These are phyloP conservation scores for Macrotrachela quadricornifera DNA, from an alignment of 1,140 invertebrate species.

Conservation along the genomic window DNA sequence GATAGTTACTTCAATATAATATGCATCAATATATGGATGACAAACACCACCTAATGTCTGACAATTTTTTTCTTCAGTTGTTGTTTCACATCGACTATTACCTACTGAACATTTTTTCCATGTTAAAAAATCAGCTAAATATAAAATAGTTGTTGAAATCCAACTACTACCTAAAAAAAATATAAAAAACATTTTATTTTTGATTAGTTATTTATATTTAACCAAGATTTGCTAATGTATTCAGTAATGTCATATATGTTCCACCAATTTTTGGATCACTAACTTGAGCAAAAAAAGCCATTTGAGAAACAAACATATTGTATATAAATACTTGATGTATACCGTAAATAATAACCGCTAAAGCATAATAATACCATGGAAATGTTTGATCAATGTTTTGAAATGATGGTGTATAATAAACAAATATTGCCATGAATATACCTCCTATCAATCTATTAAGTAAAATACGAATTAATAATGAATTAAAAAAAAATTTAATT, in stretches of 20 bases:
- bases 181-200: neutral
- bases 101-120: slow-evolving; percentile 42
- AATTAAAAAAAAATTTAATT: too few relatives aligned
- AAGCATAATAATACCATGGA: neutral
- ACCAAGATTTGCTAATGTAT: slow-evolving; percentile 79
- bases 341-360: neutral
- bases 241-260: slow-evolving; percentile 96
- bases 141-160: slow-evolving; percentile 72
- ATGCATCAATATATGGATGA: slow-evolving; percentile 54
- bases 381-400: neutral
- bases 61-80: slow-evolving; percentile 9
- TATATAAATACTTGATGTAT: neutral
- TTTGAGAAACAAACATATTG: slow-evolving; percentile 47
- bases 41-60: slow-evolving; percentile 41
- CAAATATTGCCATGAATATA: neutral
- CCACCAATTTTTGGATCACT: slow-evolving; percentile 68
- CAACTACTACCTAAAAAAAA: slow-evolving; percentile 53
- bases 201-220: neutral
- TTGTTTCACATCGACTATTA: slow-evolving; percentile 16
- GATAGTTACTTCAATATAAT: slow-evolving; percentile 59
- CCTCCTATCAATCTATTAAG: neutral
- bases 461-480: neutral
- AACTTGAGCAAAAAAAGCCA: slow-evolving; percentile 59
- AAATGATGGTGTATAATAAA: neutral
- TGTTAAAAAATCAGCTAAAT: slow-evolving; percentile 69